These are phyloP conservation scores for Hiodon alosoides DNA, from an alignment of 2,113 vertebrate genomes.

Conservation along the genomic window DNA sequence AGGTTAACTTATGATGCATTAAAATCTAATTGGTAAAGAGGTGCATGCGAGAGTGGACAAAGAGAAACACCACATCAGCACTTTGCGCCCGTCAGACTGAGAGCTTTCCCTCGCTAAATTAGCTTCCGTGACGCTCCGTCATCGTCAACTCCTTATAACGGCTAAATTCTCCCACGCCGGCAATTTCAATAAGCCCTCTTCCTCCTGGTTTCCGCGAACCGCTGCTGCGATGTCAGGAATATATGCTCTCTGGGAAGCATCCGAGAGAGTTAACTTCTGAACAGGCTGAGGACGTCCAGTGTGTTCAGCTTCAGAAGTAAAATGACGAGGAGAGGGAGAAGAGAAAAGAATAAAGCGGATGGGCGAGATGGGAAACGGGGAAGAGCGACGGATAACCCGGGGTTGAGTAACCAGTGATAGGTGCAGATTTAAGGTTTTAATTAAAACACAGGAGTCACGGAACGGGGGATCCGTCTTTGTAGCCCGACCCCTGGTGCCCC, in stretches of 20 bases:
- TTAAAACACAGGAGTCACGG: conserved; percentile 55
- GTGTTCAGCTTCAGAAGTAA: too few relatives aligned
- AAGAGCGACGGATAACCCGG: conserved; percentile 30
- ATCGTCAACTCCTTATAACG: not conserved
- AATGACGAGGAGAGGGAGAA: conserved; percentile 6
- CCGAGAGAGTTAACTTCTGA: not conserved
- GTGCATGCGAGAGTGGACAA: conserved; percentile 23
- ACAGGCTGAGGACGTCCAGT: too few relatives aligned
- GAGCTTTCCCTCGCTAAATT: too few relatives aligned
- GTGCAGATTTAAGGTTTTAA: conserved; percentile 49
- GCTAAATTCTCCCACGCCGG: not conserved
- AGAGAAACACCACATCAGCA: not conserved
- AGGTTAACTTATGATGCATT: conserved; percentile 59
- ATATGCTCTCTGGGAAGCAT: not conserved
- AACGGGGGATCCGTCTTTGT: conserved; percentile 68
- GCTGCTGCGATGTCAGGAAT: not conserved
- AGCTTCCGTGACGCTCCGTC: not conserved
- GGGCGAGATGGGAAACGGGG: conserved; percentile 17
- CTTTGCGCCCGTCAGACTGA: not conserved
- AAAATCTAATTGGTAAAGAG: conserved; percentile 58
- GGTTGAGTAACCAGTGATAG: conserved; percentile 28
- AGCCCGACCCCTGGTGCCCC: conserved; percentile 58
- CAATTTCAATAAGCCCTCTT: not conserved
- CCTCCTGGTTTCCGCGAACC: not conserved
- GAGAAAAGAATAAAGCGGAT: not conserved